Evolutionary conservation across 2,888 invertebrate genomes (phyloP).

Genomic region (Alsophila aescularia): DNA sequence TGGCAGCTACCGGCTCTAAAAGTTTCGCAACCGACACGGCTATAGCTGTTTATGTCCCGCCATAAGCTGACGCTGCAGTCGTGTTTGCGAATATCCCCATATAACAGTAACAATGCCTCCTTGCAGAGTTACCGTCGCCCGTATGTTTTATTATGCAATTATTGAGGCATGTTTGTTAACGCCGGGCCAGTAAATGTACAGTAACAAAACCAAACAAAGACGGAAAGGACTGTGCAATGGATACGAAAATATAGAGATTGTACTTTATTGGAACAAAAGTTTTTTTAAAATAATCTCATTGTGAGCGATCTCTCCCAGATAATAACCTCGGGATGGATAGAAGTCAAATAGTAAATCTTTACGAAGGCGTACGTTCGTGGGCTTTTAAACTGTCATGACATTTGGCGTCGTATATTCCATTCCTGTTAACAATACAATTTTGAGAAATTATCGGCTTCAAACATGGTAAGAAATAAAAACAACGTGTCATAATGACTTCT

Average conservation of each 20-base stretch:
- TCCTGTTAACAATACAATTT: conserved; percentile 35
- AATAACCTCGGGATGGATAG: too few relatives aligned
- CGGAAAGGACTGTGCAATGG: too few relatives aligned
- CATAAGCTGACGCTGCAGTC: conserved; percentile 56
- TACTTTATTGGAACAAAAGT: too few relatives aligned
- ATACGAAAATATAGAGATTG: too few relatives aligned
- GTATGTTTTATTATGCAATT: conserved; percentile 7
- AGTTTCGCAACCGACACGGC: conserved; percentile 44
- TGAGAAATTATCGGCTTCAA: conserved; percentile 41
- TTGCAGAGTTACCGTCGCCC: conserved; percentile 8
- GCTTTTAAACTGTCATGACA: background rate
- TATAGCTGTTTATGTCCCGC: conserved; percentile 51
- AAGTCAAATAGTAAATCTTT: too few relatives aligned
- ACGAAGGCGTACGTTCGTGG: too few relatives aligned
- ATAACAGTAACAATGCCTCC: conserved; percentile 18
- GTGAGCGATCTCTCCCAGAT: too few relatives aligned
- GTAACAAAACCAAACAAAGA: background rate
- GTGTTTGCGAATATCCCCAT: conserved; percentile 43
- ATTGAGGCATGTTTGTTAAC: background rate
- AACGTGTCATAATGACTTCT: conserved; percentile 54
- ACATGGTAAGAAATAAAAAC: conserved; percentile 44
- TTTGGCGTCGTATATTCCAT: conserved; percentile 4
- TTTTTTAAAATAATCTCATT: too few relatives aligned
- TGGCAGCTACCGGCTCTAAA: background rate
- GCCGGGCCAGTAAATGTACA: background rate